Evolutionary conservation across 1,140 invertebrate species (phyloP).

Genomic region (Glomeris maerens): DNA sequence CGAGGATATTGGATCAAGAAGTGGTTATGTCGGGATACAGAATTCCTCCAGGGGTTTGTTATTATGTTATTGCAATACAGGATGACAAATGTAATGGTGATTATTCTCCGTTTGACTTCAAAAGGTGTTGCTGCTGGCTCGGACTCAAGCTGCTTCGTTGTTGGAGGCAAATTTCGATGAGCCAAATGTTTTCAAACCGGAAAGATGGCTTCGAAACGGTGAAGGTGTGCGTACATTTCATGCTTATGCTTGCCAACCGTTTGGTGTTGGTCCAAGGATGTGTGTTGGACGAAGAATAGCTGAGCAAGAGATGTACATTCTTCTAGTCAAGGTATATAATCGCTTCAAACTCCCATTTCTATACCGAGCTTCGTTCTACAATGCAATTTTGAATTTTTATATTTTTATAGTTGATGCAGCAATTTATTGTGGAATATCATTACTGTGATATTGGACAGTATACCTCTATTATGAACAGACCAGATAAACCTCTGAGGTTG

Average conservation of each 20-base stretch:
- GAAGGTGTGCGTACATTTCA: constrained; percentile 57
- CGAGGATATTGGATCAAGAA: constrained; percentile 22
- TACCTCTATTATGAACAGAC: too few relatives aligned
- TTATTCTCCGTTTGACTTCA: constrained; percentile 22
- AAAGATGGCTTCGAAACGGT: constrained; percentile 51
- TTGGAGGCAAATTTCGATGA: constrained; percentile 53
- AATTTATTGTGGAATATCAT: too few relatives aligned
- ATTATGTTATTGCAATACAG: constrained; percentile 16
- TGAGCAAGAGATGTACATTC: constrained; percentile 68
- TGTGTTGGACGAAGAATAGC: constrained; percentile 77
- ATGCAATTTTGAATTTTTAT: too few relatives aligned
- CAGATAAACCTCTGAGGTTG: too few relatives aligned
- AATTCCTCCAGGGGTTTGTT: constrained; percentile 43
- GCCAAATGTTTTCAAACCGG: constrained; percentile 53
- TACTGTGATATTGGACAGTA: too few relatives aligned
- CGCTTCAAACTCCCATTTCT: too few relatives aligned
- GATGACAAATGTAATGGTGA: background rate
- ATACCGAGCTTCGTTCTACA: too few relatives aligned
- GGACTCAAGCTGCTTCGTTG: constrained; percentile 41
- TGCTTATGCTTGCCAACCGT: constrained; percentile 68
- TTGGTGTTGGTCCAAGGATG: constrained; percentile 71
- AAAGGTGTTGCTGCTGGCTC: constrained; percentile 40
- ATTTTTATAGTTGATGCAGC: too few relatives aligned
- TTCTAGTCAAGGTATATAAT: constrained; percentile 53
- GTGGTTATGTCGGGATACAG: constrained; percentile 25